Percentiles rank a stretch among this genome's conserved stretches.
phyloP scores from a whole-genome alignment of 2,113 vertebrate species.

The Megalops atlanticus region DNA sequence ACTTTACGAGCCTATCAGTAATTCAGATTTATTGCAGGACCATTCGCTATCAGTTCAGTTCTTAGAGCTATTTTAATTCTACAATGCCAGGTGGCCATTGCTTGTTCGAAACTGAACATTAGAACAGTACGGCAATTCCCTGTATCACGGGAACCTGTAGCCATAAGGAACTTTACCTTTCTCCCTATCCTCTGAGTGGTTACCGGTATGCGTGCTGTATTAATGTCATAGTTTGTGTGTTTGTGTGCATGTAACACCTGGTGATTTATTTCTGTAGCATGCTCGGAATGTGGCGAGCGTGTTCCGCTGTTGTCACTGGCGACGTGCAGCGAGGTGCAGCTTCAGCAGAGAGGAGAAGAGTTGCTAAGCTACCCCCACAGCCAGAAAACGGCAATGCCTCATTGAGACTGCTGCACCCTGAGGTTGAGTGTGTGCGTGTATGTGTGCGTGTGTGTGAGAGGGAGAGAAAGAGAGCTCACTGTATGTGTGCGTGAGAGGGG shows the following conservation, averaged over 20 bases:
- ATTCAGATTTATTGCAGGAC: no score
- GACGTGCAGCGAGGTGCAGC: constrained; percentile 5
- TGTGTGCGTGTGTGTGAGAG: background rate
- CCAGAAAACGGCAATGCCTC: background rate
- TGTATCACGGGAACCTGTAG: no score
- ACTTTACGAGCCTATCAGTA: background rate
- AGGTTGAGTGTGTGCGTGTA: background rate
- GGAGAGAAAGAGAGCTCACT: background rate
- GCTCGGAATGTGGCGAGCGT: background rate
- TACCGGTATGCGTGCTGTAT: background rate
- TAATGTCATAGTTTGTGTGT: background rate
- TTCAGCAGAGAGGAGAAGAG: constrained; percentile 18
- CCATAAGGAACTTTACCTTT: no score
- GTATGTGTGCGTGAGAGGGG: no score
- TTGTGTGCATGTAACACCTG: background rate
- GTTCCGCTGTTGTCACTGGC: constrained; percentile 28
- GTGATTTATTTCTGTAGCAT: background rate
- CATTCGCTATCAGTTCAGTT: no score
- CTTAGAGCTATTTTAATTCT: no score
- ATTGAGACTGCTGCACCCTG: background rate
- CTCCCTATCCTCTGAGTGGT: background rate
- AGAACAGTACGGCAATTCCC: no score
- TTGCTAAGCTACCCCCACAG: constrained; percentile 33
- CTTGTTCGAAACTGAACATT: no score
- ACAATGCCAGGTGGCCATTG: no score